phyloP scores from a whole-genome alignment of 2,113 vertebrate species.

The Hippoglossus stenolepis region DNA sequence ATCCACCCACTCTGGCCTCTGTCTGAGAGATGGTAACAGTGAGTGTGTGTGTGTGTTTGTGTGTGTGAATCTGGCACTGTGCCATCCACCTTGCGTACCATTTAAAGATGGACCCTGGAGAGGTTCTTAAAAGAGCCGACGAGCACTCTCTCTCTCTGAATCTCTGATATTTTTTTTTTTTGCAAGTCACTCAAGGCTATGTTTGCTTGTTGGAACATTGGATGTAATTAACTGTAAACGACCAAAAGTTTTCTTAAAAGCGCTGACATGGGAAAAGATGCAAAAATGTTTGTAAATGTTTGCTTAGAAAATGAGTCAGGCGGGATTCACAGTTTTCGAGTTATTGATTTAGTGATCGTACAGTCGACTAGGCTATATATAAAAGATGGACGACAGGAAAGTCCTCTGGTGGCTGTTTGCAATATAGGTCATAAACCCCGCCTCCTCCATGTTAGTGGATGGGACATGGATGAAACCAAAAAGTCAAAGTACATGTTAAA shows the following conservation, averaged over 20 bases:
- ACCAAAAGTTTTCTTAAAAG: neutral
- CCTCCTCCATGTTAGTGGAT: too few relatives aligned
- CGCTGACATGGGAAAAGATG: neutral
- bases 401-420: too few relatives aligned
- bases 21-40: neutral
- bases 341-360: too few relatives aligned
- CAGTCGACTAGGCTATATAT: too few relatives aligned
- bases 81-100: constrained; percentile 22
- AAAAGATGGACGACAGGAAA: too few relatives aligned
- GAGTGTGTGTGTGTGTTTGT: neutral
- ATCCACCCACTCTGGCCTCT: constrained; percentile 16
- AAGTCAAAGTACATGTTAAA: too few relatives aligned
- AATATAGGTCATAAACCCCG: too few relatives aligned
- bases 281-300: neutral
- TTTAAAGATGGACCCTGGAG: constrained; percentile 44
- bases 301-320: neutral
- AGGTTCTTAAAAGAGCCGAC: constrained; percentile 32
- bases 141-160: constrained; percentile 33
- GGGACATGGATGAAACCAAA: too few relatives aligned
- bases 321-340: too few relatives aligned
- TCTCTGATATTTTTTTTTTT: constrained; percentile 5
- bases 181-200: constrained; percentile 16
- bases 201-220: neutral
- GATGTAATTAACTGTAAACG: neutral
- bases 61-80: neutral